These are phyloP conservation scores for Aproaerema taeniolella DNA, from an alignment of 2,888 invertebrate genomes.

Conservation along the genomic window DNA sequence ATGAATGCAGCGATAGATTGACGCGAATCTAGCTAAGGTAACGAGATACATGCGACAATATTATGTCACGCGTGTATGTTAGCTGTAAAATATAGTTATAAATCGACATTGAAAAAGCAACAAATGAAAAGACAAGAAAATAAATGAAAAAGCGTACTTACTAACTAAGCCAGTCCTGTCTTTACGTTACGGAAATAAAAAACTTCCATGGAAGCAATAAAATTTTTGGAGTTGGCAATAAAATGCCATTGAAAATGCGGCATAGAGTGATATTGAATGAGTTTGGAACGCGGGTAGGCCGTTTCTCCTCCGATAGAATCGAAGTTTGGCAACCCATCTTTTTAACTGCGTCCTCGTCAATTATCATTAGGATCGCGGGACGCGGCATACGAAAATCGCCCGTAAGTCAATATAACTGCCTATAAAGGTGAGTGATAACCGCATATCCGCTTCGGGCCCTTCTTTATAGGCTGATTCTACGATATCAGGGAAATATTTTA, in stretches of 20 bases:
- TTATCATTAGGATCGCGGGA: conserved; percentile 63
- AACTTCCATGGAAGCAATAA: no score
- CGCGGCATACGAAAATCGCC: conserved; percentile 39
- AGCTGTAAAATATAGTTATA: background rate
- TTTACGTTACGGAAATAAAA: no score
- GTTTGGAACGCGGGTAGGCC: conserved; percentile 23
- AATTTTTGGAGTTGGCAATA: no score
- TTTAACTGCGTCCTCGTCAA: conserved; percentile 61
- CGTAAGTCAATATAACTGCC: conserved; percentile 69
- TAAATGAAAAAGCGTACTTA: background rate
- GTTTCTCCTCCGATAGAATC: conserved; percentile 40
- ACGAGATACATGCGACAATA: no score
- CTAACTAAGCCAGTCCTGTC: no score
- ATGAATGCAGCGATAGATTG: no score
- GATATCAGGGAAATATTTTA: conserved; percentile 45
- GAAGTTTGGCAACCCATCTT: conserved; percentile 62
- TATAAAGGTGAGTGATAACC: conserved; percentile 71
- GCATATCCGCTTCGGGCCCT: conserved; percentile 37
- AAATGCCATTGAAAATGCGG: conserved; percentile 33
- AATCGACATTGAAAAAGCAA: background rate
- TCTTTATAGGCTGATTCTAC: conserved; percentile 41
- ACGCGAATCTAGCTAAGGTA: no score
- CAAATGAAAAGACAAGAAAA: background rate
- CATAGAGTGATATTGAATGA: conserved; percentile 29
- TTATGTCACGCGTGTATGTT: no score